Evolutionary conservation across 2,888 invertebrate species (phyloP).

Genomic region (Biston betularia): DNA sequence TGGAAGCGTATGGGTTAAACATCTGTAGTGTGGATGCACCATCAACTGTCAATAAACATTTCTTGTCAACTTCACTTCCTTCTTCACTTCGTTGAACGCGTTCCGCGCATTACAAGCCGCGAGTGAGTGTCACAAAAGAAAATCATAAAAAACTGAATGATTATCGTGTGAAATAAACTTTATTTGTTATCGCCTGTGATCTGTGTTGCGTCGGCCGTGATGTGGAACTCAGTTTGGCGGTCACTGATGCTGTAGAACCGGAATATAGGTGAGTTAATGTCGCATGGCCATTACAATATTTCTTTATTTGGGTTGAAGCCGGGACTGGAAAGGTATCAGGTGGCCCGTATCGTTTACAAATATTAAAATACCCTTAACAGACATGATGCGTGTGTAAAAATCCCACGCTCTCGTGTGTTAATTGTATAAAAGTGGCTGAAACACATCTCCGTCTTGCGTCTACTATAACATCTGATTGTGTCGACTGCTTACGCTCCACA

Average conservation of each 20-base stretch:
- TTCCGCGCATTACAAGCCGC: constrained; percentile 60
- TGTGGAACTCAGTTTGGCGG: constrained; percentile 62
- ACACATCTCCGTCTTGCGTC: neutral
- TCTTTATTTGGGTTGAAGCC: constrained; percentile 79
- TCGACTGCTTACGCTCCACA: constrained; percentile 4
- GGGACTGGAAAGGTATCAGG: constrained; percentile 67
- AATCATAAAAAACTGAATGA: constrained; percentile 67
- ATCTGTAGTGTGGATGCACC: no score
- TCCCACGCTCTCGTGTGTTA: constrained; percentile 16
- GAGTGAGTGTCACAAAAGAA: constrained; percentile 67
- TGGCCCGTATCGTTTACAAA: constrained; percentile 57
- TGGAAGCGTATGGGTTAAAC: no score
- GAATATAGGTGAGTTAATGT: constrained; percentile 68
- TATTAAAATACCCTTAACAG: constrained; percentile 33
- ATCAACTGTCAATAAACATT: neutral
- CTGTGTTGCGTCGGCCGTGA: constrained; percentile 65
- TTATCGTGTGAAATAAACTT: constrained; percentile 73
- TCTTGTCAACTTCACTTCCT: constrained; percentile 24
- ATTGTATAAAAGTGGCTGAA: neutral
- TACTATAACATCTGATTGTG: constrained; percentile 10
- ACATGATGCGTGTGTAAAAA: constrained; percentile 23
- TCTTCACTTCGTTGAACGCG: constrained; percentile 54
- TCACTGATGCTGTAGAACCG: constrained; percentile 54
- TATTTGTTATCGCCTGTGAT: constrained; percentile 65
- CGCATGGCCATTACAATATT: constrained; percentile 61